Conservation (phyloP, 1,140 invertebrate genomes). For the Bombus ignitus region DNA sequence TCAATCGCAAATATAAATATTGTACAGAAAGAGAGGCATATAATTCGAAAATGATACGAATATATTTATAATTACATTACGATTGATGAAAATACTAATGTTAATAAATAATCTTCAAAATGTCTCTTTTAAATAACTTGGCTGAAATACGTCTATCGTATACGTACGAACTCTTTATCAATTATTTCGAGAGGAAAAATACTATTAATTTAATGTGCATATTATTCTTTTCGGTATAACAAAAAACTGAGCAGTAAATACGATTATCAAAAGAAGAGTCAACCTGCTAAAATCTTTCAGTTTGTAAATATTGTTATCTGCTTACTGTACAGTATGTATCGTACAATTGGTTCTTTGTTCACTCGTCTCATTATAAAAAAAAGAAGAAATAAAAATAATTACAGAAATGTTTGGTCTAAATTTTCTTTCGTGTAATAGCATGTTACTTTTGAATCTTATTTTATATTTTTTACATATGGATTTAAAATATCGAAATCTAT, state of each 20-base stretch:
- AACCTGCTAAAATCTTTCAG: constrained; percentile 35
- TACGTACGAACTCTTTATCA: constrained; percentile 8
- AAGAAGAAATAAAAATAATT: constrained; percentile 45
- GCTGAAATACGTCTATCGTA: constrained; percentile 1
- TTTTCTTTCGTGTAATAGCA: neutral
- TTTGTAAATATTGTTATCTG: constrained; percentile 65
- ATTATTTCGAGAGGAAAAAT: constrained; percentile 33
- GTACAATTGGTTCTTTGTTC: constrained; percentile 64
- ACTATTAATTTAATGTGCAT: constrained; percentile 10
- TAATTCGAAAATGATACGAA: constrained; percentile 17
- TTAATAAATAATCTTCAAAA: constrained; percentile 1
- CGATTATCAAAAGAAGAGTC: constrained; percentile 11
- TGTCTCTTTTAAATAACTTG: neutral
- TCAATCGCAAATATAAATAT: constrained; percentile 41
- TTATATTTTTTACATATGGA: neutral
- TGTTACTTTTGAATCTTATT: neutral
- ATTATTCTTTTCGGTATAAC: constrained; percentile 8
- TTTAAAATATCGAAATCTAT: neutral
- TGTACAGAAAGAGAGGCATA: constrained; percentile 42
- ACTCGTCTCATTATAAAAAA: constrained; percentile 42
- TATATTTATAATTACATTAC: constrained; percentile 36
- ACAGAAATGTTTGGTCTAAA: neutral
- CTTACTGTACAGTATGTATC: constrained; percentile 64
- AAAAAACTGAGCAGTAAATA: constrained; percentile 22
- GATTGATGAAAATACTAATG: constrained; percentile 26